Base-by-base conservation (phyloP, 2,113 vertebrate species). In the Cricetomys ansorgei region DNA sequence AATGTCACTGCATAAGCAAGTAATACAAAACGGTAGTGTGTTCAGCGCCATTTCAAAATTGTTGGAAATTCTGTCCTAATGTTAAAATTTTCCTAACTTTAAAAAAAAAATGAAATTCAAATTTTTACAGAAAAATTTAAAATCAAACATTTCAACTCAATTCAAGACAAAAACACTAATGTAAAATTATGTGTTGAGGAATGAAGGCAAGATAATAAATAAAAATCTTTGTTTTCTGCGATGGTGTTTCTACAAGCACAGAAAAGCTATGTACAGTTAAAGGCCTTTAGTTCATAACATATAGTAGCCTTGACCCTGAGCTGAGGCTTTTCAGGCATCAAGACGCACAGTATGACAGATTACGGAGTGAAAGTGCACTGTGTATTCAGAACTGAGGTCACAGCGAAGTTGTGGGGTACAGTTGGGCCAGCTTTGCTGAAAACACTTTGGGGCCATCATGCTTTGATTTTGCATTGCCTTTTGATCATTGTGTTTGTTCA, bases 361-460 rank as follows among this genome's bases (percentile, higher is more conserved):
- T 76, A 45, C 34, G 31, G 64, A 76, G 5, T 31, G 27, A 13
- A 25, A 55, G 9, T 19, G 81, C 81, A 21, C 8, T 64, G 29
- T 85, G 81, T 5, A 19, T 85, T 31, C 29, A 34, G 80, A 64
- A 45, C 3, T 1, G 80, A 31, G 59, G 40, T 27, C 25, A 29
- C 23, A 16, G 80, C 65, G 62, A 37, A 37, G 62, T 65, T 29
- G 9, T 45, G 59, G 7, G 59, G 29, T 21, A 16, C 31, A 7
- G 31, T 31, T 50, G 8, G 2, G 15, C 15, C 15, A 29, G n/a
- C n/a, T 16, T n/a, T 17, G n/a, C n/a, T 0, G 0, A 13, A 45
- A 84, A 45, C 57, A 64, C 57, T 3, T 29, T 62, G 40, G 4
- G 27, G 40, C 19, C 81, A 84, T 34, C 25, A 64, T 64, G 27